phyloP scores from a whole-genome alignment of 2,113 vertebrate genomes.

The Hippocampus mohnikei region DNA sequence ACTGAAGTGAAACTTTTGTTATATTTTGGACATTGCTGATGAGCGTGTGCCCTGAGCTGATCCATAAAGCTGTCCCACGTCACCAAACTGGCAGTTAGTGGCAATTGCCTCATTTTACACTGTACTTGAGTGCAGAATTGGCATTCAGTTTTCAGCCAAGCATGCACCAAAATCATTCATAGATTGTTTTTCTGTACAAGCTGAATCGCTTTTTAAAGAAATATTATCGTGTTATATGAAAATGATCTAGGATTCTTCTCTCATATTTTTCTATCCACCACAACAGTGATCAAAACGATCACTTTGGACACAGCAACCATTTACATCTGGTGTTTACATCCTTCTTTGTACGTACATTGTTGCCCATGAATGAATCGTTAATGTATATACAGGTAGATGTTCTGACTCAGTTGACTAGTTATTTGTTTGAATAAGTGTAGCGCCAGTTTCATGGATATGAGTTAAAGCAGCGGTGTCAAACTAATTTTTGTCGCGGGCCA shows the following conservation, averaged over 20 bases:
- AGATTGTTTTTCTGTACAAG: slow-evolving; percentile 53
- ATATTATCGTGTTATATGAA: slow-evolving; percentile 69
- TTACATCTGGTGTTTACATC: slow-evolving; percentile 77
- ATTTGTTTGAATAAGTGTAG: slow-evolving; percentile 81
- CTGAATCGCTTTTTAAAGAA: slow-evolving; percentile 59
- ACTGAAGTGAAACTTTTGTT: neutral
- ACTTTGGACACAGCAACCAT: neutral
- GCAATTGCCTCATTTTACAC: slow-evolving; percentile 54
- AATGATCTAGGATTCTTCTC: slow-evolving; percentile 61
- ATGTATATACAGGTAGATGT: slow-evolving; percentile 72
- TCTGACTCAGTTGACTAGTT: slow-evolving; percentile 89
- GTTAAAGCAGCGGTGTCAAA: too few relatives aligned
- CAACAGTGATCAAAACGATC: slow-evolving; percentile 69
- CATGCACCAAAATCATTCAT: slow-evolving; percentile 56
- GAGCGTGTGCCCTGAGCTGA: neutral
- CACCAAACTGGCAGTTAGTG: slow-evolving; percentile 58
- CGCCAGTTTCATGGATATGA: slow-evolving; percentile 62
- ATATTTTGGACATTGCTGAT: neutral
- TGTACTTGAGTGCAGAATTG: slow-evolving; percentile 41
- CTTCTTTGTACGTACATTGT: slow-evolving; percentile 69
- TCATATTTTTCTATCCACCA: slow-evolving; percentile 82
- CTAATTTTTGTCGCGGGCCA: too few relatives aligned
- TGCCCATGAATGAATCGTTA: slow-evolving; percentile 64
- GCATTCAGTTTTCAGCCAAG: slow-evolving; percentile 31
- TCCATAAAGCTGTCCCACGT: slow-evolving; percentile 15